Evolutionary conservation across 2,888 invertebrate genomes (phyloP).

Genomic region (Ischnus inquisitorius): DNA sequence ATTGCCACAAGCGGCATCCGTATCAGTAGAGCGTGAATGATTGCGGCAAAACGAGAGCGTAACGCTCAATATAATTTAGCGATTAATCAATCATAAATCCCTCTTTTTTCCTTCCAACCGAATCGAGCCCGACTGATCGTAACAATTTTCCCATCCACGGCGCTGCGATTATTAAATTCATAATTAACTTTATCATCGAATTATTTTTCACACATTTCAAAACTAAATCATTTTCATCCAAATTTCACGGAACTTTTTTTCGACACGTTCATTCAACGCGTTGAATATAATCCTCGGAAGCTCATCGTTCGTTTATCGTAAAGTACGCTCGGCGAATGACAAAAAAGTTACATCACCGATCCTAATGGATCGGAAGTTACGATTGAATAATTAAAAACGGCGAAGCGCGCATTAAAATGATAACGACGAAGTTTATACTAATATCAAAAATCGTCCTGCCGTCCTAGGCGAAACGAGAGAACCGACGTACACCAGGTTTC

Average conservation of each 20-base stretch:
- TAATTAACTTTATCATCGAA: neutral
- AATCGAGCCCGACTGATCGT: neutral
- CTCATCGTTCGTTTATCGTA: no score
- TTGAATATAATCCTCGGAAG: no score
- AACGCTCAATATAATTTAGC: neutral
- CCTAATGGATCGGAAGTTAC: neutral
- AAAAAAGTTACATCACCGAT: neutral
- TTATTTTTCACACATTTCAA: neutral
- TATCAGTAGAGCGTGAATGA: conserved; percentile 10
- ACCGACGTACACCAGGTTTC: neutral
- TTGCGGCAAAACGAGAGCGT: neutral
- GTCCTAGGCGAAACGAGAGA: neutral
- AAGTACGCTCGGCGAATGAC: neutral
- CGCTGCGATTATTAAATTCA: no score
- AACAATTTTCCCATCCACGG: no score
- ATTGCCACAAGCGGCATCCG: neutral
- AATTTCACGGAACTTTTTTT: no score
- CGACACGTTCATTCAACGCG: no score
- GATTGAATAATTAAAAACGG: neutral
- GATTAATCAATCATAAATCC: neutral
- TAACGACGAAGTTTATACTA: conserved; percentile 26
- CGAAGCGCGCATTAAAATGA: conserved; percentile 3
- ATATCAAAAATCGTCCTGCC: neutral
- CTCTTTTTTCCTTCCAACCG: neutral
- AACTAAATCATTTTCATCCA: neutral